Percentiles rank a stretch among this genome's conserved stretches.
Conservation (phyloP, 1,140 invertebrate genomes). For the Heterodera carotae region DNA sequence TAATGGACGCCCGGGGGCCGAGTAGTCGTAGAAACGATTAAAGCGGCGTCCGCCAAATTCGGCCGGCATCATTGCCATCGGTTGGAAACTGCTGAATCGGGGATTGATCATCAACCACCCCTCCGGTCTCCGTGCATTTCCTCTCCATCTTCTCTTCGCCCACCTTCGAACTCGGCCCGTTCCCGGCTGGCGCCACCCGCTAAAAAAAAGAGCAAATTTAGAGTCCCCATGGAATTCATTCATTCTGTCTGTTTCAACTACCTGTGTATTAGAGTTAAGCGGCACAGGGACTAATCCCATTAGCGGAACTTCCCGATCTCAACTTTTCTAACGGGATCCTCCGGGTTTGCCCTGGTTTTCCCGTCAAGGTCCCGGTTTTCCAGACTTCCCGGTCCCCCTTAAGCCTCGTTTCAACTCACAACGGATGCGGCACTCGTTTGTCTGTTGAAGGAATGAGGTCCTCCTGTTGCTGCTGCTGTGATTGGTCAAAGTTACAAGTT, state of each 20-base stretch:
- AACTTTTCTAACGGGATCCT: too few relatives aligned
- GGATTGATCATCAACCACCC: background rate
- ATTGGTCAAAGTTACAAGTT: background rate
- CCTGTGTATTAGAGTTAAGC: too few relatives aligned
- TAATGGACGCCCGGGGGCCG: slow-evolving; percentile 10
- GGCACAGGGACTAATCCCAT: too few relatives aligned
- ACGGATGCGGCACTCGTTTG: slow-evolving; percentile 11
- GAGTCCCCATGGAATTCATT: background rate
- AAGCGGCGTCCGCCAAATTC: slow-evolving; percentile 11
- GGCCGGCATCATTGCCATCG: slow-evolving; percentile 9
- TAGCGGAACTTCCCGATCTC: too few relatives aligned
- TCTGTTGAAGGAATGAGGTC: background rate
- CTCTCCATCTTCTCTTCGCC: background rate
- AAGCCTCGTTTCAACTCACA: background rate
- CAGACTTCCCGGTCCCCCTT: too few relatives aligned
- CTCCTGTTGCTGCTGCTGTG: background rate
- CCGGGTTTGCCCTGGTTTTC: too few relatives aligned
- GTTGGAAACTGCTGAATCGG: slow-evolving; percentile 14
- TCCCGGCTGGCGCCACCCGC: slow-evolving; percentile 4
- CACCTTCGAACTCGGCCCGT: slow-evolving; percentile 1
- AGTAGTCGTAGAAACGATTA: slow-evolving; percentile 21
- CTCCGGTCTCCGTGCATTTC: background rate
- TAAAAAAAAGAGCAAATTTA: background rate
- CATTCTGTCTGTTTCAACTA: too few relatives aligned
- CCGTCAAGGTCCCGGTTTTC: too few relatives aligned